phyloP scores from a whole-genome alignment of 1,140 invertebrate species.

The Asobara japonica region DNA sequence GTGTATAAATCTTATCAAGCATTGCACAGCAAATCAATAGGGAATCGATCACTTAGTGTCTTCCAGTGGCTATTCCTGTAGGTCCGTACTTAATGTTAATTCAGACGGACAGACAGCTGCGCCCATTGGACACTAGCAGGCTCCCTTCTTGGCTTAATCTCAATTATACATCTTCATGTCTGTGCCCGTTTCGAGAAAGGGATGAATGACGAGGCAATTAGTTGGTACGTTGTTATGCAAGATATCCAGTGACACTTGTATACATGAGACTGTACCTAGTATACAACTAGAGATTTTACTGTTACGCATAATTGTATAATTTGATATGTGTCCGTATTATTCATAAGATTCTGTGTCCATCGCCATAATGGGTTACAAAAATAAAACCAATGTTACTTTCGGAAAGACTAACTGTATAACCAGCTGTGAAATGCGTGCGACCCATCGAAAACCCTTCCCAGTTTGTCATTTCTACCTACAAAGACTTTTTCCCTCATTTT shows the following conservation, averaged over 20 bases:
- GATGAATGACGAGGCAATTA: slow-evolving; percentile 26
- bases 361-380: too few species aligned
- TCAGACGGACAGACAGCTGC: slow-evolving; percentile 27
- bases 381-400: too few species aligned
- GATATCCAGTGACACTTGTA: slow-evolving; percentile 2
- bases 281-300: background rate
- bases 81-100: slow-evolving; percentile 31
- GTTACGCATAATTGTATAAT: slow-evolving; percentile 19
- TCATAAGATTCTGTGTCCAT: background rate
- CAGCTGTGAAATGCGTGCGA: too few species aligned
- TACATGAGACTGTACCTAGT: background rate
- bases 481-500: too few species aligned
- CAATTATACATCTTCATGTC: background rate
- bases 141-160: background rate
- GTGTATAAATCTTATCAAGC: background rate
- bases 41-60: slow-evolving; percentile 28
- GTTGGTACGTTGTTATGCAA: slow-evolving; percentile 33
- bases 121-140: slow-evolving; percentile 9
- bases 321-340: background rate
- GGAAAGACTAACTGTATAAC: too few species aligned
- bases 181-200: background rate
- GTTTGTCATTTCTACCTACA: too few species aligned
- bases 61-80: slow-evolving; percentile 4
- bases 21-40: background rate
- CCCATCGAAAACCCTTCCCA: too few species aligned